Percentiles rank a stretch among this genome's conserved stretches.
Conservation (phyloP, 2,797 vertebrate genomes). For the Clarias laeviceps region DNA sequence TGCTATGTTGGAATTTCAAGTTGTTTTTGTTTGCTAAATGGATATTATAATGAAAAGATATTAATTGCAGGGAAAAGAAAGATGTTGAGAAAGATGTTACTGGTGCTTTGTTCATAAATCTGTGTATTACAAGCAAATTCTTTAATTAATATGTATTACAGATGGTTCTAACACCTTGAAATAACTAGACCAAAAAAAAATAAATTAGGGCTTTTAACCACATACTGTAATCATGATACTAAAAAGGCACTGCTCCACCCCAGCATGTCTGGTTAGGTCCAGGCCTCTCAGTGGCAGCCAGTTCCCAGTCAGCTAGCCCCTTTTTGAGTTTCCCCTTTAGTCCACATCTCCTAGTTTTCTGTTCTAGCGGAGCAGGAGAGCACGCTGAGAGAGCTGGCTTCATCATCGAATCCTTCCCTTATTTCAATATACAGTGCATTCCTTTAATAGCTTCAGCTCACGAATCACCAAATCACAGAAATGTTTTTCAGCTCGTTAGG, state of each 20-base stretch:
- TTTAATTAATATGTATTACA: conserved; percentile 8
- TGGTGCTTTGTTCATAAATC: conserved; percentile 8
- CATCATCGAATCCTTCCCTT: conserved; percentile 1
- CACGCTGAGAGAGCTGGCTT: conserved; percentile 5
- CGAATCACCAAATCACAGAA: neutral
- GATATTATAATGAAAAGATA: conserved; percentile 33
- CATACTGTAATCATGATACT: neutral
- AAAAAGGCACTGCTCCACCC: conserved; percentile 19
- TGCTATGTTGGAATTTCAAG: conserved; percentile 8
- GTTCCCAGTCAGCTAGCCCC: conserved; percentile 46
- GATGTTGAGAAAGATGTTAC: conserved; percentile 10
- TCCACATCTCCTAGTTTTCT: conserved; percentile 41
- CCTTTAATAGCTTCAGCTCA: neutral
- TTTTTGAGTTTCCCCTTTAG: conserved; percentile 41
- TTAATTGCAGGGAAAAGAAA: conserved; percentile 43
- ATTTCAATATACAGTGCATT: conserved; percentile 2
- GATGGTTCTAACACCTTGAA: neutral
- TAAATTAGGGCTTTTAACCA: neutral
- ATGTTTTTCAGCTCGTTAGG: neutral
- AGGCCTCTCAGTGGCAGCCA: conserved; percentile 51
- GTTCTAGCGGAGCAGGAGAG: conserved; percentile 26
- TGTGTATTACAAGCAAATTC: conserved; percentile 31
- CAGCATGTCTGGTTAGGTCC: conserved; percentile 49
- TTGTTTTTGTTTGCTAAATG: conserved; percentile 39
- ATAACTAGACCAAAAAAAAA: neutral